Base-by-base conservation (phyloP, 2,797 vertebrate species). In the Crocodylus rhombifer region DNA sequence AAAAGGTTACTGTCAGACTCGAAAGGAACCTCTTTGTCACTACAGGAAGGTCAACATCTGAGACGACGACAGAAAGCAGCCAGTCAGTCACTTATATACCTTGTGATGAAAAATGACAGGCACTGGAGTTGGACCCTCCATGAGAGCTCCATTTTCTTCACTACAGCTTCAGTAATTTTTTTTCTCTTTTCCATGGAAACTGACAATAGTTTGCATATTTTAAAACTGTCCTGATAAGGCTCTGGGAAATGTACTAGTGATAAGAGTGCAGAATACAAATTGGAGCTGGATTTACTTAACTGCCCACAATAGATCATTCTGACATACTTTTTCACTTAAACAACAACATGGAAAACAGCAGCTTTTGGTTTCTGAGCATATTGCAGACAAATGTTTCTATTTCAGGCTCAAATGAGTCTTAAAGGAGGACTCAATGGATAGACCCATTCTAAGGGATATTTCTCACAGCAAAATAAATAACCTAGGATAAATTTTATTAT, bases 261-360 rank as follows among this genome's bases (percentile, higher is more conserved):
- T 95, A 94, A 91, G 92, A 96, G 90, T 42, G n/a, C 84, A 88
- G 94, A 91, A 96, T 92, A 94, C 75, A 96, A 96, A 97, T 81
- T 67, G 86, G 80, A 93, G 55, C 63, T 87, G 61, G 51, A 90
- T 92, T 93, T 89, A 79, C 80, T 95, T 94, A 94, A 94, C 65
- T 89, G 75, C 51, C 82, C 63, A 51, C 85, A 88, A 94, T 94
- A 93, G 78, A 95, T 96, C 95, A 96, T 93, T 63, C 26, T 96
- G 88, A 88, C 63, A 30, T 4, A 7, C 33, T 88, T 80, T 63
- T 73, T 61, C 77, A 84, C 82, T 94, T 71, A 76, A 93, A 87
- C 80, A 91, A 90, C 80, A 89, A 91, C 16, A 78, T 2, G 42
- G 64, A 82, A 7, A 2, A 4, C 18, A 89, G 84, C 3, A 2